Evolutionary conservation across 2,113 vertebrate species (phyloP), one percentile per base, ranked within the genome.

Genomic region (Leptocoma aspasia): DNA sequence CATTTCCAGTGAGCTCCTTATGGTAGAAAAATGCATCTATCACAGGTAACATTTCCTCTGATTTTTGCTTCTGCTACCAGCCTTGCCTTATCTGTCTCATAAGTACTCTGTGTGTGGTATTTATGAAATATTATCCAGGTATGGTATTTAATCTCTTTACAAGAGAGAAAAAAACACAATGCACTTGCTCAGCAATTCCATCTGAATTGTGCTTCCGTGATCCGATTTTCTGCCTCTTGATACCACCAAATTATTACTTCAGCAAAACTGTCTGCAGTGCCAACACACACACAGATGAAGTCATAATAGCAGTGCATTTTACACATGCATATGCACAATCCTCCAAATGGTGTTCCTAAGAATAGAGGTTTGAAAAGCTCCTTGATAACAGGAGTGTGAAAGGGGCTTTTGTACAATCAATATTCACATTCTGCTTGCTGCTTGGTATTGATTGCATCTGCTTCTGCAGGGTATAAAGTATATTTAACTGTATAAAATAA

Each of bases 241-340:
- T 75, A 59, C 27, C 26, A 89, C 72, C 77, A 85, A 89, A 84
- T 93, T 90, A 57, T 95, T 92, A 35, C 82, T 88, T 96, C 60
- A 95, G 80, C 68, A 95, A 56, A 90, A 41, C 31, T 75, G 33
- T 33, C 71, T 85, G 79, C 82, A 73, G 52, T 91, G 82, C 37
- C 68, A 88, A 66, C 57, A 70, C 13, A 33, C 49, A 41, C 54
- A 54, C 3, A 89, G 68, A 42, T 94, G 88, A 93, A 90, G 63
- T 71, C 69, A 75, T 59, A 66, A 69, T 6, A 91, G 64, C 49
- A 88, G 78, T 17, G 85, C 10, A 0, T 63, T 93, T 93, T 77
- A 35, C 60, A 86, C 28, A 33, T 53, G 45, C 23, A 26, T 72
- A 47, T 3, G 44, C 75, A 92, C 45, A 80, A 45, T 49, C 35